phyloP scores from a whole-genome alignment of 2,888 invertebrate species.

The Drosophila nr. medialis region DNA sequence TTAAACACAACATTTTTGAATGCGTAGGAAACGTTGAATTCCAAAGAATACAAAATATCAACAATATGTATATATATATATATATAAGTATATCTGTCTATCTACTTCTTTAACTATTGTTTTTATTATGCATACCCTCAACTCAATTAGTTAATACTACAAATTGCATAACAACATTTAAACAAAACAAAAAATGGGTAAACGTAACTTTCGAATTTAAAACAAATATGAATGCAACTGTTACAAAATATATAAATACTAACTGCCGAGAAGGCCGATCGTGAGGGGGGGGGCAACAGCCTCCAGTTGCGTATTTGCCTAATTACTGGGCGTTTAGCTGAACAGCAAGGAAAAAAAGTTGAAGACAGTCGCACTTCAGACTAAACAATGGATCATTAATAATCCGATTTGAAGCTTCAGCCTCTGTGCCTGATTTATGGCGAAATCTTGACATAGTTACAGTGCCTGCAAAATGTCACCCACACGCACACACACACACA shows the following conservation, averaged over 20 bases:
- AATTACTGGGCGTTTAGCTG: conserved; percentile 56
- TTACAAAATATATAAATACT: conserved; percentile 22
- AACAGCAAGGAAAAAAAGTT: conserved; percentile 16
- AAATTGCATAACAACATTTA: conserved; percentile 19
- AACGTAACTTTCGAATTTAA: conserved; percentile 42
- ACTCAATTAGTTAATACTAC: background rate
- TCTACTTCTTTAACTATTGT: conserved; percentile 1
- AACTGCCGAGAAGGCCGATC: background rate
- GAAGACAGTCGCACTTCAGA: conserved; percentile 19
- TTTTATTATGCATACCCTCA: conserved; percentile 1
- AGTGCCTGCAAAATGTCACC: conserved; percentile 16
- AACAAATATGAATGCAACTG: conserved; percentile 20
- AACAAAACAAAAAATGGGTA: background rate
- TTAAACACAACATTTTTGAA: background rate
- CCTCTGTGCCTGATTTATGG: conserved; percentile 21
- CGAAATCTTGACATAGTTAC: conserved; percentile 56
- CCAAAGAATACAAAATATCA: background rate
- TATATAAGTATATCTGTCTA: background rate
- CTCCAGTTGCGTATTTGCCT: conserved; percentile 26
- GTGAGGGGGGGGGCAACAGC: background rate
- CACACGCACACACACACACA: conserved; percentile 22
- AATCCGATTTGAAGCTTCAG: conserved; percentile 15
- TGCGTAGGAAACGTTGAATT: background rate
- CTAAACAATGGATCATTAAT: conserved; percentile 46
- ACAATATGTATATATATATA: background rate